Percentiles rank a stretch among this genome's conserved stretches.
Evolutionary conservation across 2,797 vertebrate species (phyloP).

Genomic region (Tapera naevia): DNA sequence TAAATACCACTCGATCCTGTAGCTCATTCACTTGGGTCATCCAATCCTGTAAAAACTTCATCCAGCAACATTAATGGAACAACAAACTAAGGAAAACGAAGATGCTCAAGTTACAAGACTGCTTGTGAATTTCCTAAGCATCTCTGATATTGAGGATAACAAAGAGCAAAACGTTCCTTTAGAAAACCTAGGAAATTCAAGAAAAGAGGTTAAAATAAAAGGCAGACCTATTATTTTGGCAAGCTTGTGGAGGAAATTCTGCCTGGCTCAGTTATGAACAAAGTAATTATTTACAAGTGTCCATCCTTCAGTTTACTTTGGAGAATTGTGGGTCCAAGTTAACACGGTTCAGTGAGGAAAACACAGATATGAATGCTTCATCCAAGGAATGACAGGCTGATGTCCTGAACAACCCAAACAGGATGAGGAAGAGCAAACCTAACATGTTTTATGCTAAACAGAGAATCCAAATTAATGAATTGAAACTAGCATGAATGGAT

Average conservation of each 20-base stretch:
- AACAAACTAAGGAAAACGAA: not conserved
- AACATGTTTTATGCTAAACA: not conserved
- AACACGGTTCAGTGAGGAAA: not conserved
- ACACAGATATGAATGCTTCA: not conserved
- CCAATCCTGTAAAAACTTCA: not conserved
- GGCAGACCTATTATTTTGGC: conserved; percentile 40
- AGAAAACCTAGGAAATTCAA: conserved; percentile 14
- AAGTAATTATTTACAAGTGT: conserved; percentile 17
- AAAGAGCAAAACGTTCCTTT: not conserved
- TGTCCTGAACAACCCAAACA: conserved; percentile 36
- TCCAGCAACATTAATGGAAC: not conserved
- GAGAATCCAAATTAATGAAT: not conserved
- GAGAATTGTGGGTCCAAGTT: not conserved
- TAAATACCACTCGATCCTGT: not conserved
- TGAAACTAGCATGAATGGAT: not conserved
- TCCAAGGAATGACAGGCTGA: not conserved
- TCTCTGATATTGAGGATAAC: not conserved
- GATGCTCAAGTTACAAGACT: not conserved
- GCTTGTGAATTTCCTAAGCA: not conserved
- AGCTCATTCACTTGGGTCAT: fast-evolving
- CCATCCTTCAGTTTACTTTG: conserved; percentile 16
- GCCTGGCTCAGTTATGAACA: not conserved
- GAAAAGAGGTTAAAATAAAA: not conserved
- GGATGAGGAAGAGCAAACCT: not conserved
- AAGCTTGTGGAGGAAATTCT: conserved; percentile 49